Percentiles rank a stretch among this genome's conserved stretches.
phyloP scores from a whole-genome alignment of 1,140 invertebrate species.

The Musca domestica region DNA sequence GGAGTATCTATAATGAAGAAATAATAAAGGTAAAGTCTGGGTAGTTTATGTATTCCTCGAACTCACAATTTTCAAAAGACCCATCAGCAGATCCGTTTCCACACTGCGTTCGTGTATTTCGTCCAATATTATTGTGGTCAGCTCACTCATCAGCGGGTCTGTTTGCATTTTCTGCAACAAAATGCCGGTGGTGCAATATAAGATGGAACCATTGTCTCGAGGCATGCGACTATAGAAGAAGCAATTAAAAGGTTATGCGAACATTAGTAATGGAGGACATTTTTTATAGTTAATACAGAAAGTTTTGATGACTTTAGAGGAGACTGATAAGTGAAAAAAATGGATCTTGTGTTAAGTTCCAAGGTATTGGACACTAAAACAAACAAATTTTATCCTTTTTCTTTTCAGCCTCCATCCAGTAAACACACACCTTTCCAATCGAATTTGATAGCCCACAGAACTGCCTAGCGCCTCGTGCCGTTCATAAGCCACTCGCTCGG shows the following conservation, averaged over 20 bases:
- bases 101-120: constrained; percentile 83
- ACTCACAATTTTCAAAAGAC: constrained; percentile 65
- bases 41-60: not conserved
- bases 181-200: constrained; percentile 82
- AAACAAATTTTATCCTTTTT: no score
- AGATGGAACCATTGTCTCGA: constrained; percentile 72
- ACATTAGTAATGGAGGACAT: no score
- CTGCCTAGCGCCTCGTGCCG: constrained; percentile 72
- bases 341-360: no score
- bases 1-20: constrained; percentile 52
- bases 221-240: constrained; percentile 55
- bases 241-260: constrained; percentile 33
- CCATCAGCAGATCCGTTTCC: constrained; percentile 76
- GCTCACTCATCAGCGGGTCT: constrained; percentile 66
- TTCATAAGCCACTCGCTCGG: constrained; percentile 81
- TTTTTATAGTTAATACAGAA: no score
- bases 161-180: constrained; percentile 69
- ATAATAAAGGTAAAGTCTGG: constrained; percentile 55
- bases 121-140: constrained; percentile 76
- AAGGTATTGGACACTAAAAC: no score
- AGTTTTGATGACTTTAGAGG: no score
- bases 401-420: no score
- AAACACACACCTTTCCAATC: constrained; percentile 65
- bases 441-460: constrained; percentile 78
- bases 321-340: no score